Base-by-base conservation (phyloP, 2,113 vertebrate species). In the Saguinus midas region DNA sequence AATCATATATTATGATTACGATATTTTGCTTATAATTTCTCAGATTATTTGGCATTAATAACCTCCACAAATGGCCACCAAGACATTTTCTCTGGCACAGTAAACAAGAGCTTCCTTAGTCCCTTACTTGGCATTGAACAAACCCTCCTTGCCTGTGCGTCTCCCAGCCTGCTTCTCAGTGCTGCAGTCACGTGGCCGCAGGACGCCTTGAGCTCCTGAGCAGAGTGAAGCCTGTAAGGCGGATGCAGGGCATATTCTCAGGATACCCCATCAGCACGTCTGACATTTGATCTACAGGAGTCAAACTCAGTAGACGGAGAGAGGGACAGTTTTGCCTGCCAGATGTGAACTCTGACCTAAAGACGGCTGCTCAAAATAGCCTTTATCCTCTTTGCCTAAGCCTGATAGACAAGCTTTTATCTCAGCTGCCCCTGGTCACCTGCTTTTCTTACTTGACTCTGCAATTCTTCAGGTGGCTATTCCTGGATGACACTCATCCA, bases 141-240 rank as follows among this genome's bases (percentile, higher is more conserved):
- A 57, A 64, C 12, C 4, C 64, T 25, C n/a, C 70, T 35, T 40
- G 12, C 5, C 10, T 45, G 17, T 20, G 37, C 35, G 25, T 25
- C 72, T 40, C 68, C 13, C 6, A n/a, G 9, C 21, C 6, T 64
- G 90, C 43, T 25, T 66, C 50, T 25, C 23, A 18, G 35, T 1
- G 55, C 17, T 12, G 3, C 14, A 18, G 58, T 4, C 3, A 12
- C 0, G 0, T 1, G 18, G 61, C 29, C 35, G 40, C 35, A 18
- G 84, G 55, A n/a, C 13, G 23, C 79, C 37, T 40, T n/a, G 57
- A 17, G 20, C 50, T 82, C 8, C 50, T 0, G 12, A 64, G 17
- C 29, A 55, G 75, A 57, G 58, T 4, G 92, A 35, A 70, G 32
- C 21, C 52, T 8, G 35, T 4, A 40, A 50, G 21, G 27, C 20